These are phyloP conservation scores for Lithophane leautieri DNA, from an alignment of 2,888 invertebrate genomes.

Conservation along the genomic window DNA sequence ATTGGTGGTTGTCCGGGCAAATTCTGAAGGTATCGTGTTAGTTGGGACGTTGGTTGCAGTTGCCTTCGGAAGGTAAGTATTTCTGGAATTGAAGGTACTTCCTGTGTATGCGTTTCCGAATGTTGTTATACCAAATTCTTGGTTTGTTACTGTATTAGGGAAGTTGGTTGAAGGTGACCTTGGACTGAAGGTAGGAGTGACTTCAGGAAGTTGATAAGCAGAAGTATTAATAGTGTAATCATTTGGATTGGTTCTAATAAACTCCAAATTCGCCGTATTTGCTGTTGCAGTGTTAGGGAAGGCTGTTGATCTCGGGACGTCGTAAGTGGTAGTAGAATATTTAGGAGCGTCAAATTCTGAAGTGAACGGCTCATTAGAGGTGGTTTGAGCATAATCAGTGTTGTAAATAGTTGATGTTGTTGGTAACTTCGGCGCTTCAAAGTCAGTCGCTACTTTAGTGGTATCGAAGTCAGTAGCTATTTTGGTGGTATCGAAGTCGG, in stretches of 20 bases:
- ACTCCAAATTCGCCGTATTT: slow-evolving; percentile 54
- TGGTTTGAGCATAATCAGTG: slow-evolving; percentile 43
- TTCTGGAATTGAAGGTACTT: slow-evolving; percentile 52
- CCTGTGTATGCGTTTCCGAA: slow-evolving; percentile 39
- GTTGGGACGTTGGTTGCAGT: slow-evolving; percentile 53
- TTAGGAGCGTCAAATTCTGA: slow-evolving; percentile 57
- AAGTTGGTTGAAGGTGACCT: slow-evolving; percentile 48
- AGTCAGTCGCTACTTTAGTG: slow-evolving; percentile 54
- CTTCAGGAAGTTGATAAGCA: slow-evolving; percentile 52
- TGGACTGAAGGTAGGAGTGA: slow-evolving; percentile 44
- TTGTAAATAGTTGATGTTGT: slow-evolving; percentile 49
- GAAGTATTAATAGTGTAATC: slow-evolving; percentile 52
- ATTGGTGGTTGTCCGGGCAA: slow-evolving; percentile 39
- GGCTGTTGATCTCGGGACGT: slow-evolving; percentile 60
- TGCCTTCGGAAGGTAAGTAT: slow-evolving; percentile 55
- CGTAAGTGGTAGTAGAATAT: slow-evolving; percentile 58
- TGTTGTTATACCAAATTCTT: slow-evolving; percentile 51
- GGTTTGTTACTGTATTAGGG: slow-evolving; percentile 50
- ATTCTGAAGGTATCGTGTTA: slow-evolving; percentile 53
- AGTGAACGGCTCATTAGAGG: slow-evolving; percentile 47
- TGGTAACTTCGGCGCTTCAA: slow-evolving; percentile 54
- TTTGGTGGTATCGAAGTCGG: slow-evolving; percentile 67
- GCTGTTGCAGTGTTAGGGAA: slow-evolving; percentile 59
- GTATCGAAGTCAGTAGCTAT: slow-evolving; percentile 64
- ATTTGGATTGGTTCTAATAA: slow-evolving; percentile 49